Evolutionary conservation across 2,888 invertebrate species (phyloP).

Genomic region (Heteropelma amictum): DNA sequence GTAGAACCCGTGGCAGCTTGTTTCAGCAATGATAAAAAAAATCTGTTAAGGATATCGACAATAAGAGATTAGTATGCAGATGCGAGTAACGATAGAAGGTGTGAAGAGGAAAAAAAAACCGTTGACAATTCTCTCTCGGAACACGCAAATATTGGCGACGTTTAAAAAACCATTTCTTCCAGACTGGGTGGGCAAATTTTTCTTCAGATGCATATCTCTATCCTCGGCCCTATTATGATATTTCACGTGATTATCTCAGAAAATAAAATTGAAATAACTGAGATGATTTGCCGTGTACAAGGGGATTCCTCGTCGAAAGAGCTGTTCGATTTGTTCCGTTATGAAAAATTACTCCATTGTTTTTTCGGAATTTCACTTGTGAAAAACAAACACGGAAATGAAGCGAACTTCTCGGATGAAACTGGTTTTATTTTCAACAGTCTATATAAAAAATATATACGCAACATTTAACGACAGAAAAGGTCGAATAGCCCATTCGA

Average conservation of each 20-base stretch:
- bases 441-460: neutral
- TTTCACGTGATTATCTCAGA: slow-evolving; percentile 12
- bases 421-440: neutral
- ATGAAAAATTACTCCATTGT: neutral
- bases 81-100: neutral
- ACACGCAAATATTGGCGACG: slow-evolving; percentile 4
- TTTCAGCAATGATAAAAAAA: slow-evolving; percentile 15
- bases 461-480: neutral
- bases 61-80: neutral
- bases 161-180: neutral
- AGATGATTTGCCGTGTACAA: neutral
- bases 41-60: neutral
- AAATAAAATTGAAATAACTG: neutral
- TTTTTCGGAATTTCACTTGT: neutral
- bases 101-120: neutral
- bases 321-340: neutral
- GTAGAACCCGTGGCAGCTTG: slow-evolving; percentile 24
- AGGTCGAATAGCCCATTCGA: neutral
- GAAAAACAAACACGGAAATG: neutral
- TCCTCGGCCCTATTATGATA: slow-evolving; percentile 36
- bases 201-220: slow-evolving; percentile 49
- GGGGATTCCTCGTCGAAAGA: neutral
- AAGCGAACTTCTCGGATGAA: neutral
- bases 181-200: slow-evolving; percentile 13
- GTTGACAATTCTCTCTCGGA: slow-evolving; percentile 20